Conservation (phyloP, 2,888 invertebrate genomes). For the Tipula helvola region DNA sequence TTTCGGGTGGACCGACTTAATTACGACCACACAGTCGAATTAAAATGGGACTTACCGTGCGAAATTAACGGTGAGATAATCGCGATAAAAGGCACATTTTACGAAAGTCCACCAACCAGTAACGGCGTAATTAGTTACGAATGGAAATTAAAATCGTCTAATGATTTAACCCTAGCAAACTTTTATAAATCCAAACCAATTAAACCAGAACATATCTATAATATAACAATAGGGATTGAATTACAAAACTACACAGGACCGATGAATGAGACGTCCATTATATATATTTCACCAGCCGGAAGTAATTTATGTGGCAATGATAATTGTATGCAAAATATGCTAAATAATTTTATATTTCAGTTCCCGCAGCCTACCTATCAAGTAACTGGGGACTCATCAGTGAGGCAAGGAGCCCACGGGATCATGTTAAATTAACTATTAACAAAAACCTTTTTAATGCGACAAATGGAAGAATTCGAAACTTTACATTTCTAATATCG, state of each 20-base stretch:
- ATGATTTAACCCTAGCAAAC: neutral
- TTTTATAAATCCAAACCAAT: neutral
- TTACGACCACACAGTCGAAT: neutral
- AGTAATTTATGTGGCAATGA: no score
- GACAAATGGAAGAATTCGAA: conserved; percentile 32
- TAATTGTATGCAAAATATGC: no score
- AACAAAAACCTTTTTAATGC: conserved; percentile 25
- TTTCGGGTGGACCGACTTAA: neutral
- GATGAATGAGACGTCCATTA: neutral
- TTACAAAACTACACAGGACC: neutral
- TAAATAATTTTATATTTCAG: neutral
- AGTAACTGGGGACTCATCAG: neutral
- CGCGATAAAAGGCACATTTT: neutral
- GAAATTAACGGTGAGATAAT: neutral
- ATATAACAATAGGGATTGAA: neutral
- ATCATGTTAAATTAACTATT: conserved; percentile 30
- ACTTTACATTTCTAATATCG: conserved; percentile 35
- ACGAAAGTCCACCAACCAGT: neutral
- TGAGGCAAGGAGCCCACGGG: conserved; percentile 27
- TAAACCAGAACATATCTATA: neutral
- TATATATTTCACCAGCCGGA: neutral
- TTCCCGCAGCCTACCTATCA: neutral
- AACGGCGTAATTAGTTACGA: neutral
- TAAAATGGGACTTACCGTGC: neutral
- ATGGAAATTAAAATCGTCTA: neutral